phyloP scores from a whole-genome alignment of 2,888 invertebrate species.

The Caprella mutica region DNA sequence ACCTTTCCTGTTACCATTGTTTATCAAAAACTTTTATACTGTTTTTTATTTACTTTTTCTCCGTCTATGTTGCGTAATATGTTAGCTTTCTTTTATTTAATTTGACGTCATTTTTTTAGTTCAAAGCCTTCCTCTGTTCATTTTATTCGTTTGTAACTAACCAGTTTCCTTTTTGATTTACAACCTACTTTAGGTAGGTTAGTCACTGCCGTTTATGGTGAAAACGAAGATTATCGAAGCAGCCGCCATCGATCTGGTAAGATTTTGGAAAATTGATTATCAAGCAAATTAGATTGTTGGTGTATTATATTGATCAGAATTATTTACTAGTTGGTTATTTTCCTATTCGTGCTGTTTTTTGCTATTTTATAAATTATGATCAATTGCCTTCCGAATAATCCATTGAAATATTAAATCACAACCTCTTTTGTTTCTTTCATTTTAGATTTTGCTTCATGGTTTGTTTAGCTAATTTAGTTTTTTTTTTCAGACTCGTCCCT shows the following conservation, averaged over 20 bases:
- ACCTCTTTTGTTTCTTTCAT: too few relatives aligned
- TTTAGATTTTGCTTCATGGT: too few relatives aligned
- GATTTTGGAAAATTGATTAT: slow-evolving; percentile 14
- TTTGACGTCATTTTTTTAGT: neutral
- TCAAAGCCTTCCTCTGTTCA: neutral
- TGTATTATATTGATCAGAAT: too few relatives aligned
- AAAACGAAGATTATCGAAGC: slow-evolving; percentile 12
- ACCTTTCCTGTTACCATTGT: too few relatives aligned
- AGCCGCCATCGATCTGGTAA: slow-evolving; percentile 3
- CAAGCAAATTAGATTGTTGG: too few relatives aligned
- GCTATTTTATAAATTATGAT: too few relatives aligned
- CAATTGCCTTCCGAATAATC: too few relatives aligned
- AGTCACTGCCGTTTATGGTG: slow-evolving; percentile 30
- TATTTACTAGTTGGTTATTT: too few relatives aligned
- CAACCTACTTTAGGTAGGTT: slow-evolving; percentile 17
- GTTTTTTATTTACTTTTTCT: neutral
- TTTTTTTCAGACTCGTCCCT: neutral
- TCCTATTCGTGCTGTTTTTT: too few relatives aligned
- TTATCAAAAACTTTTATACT: too few relatives aligned
- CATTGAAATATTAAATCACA: too few relatives aligned
- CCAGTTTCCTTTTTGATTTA: neutral
- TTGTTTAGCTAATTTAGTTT: neutral
- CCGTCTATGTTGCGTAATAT: neutral
- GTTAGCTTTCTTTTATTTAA: neutral
- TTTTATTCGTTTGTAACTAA: too few relatives aligned